Evolutionary conservation across 2,113 vertebrate species (phyloP), one percentile per base, ranked within the genome.

Genomic region (Takifugu flavidus): DNA sequence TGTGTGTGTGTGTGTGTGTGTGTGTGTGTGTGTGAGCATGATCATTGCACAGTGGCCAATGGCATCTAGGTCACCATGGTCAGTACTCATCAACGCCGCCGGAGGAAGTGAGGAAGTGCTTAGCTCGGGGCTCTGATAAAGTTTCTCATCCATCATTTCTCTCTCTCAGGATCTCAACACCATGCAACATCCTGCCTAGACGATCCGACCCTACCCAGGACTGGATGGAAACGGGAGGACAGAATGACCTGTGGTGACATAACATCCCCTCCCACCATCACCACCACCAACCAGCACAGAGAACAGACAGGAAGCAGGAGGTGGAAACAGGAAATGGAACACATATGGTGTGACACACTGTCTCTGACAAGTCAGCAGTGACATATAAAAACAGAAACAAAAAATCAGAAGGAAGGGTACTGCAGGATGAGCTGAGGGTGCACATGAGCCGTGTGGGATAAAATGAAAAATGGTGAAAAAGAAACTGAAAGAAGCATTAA

Each of bases 51-150:
- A 71, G 74, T 75, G 80, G 77, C 77, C 70, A 72, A 61, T 66
- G 80, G 84, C 80, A 79, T 65, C 65, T 43, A 65, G 90, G 87
- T 90, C 87, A 86, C 55, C 52, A 68, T 87, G 86, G 83, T 88
- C 88, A 84, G 77, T 44, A 74, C 81, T 88, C 87, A 88, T 91
- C 87, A 89, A 88, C 82, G 65, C 82, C 47, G 65, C 67, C 80
- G 79, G 80, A 89, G 84, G 87, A 91, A 89, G 86, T 80, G 82
- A 85, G 84, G 86, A 88, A 85, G 85, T 89, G 88, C 85, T 89
- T 87, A 86, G 88, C 88, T 82, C 13, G 59, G 74, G 72, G 75
- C 78, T 77, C 83, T 80, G 86, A 88, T 89, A 88, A 88, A 87
- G 85, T 85, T 85, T 86, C 83, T 80, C 83, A 89, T 89, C 86